A percentile compares a stretch with the other conserved stretches of the same genome.
These are phyloP conservation scores for Syngnathus scovelli DNA, from an alignment of 2,113 vertebrate species.

Conservation along the genomic window DNA sequence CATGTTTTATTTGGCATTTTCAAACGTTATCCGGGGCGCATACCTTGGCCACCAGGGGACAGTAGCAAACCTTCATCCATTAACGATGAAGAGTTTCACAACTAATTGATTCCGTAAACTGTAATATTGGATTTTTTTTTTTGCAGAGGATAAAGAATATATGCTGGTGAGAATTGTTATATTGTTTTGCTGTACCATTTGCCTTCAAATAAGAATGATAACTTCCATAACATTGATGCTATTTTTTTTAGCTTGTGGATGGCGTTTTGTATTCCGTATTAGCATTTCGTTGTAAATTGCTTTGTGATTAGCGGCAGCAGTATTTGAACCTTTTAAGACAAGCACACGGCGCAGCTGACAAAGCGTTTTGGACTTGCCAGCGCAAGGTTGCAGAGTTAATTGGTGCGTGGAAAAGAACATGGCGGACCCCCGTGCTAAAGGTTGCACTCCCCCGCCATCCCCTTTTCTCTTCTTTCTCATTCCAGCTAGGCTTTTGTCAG, in stretches of 20 bases:
- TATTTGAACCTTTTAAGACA: conserved; percentile 16
- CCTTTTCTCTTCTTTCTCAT: conserved; percentile 50
- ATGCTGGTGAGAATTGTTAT: too few species aligned
- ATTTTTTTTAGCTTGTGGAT: background rate
- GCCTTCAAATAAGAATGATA: background rate
- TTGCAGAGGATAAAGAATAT: too few species aligned
- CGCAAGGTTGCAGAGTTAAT: conserved; percentile 67
- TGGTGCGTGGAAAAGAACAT: conserved; percentile 46
- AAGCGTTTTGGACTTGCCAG: conserved; percentile 36
- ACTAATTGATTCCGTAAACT: too few species aligned
- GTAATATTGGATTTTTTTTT: background rate
- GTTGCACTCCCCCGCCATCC: conserved; percentile 38
- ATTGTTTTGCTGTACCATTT: too few species aligned
- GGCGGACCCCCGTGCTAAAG: conserved; percentile 47
- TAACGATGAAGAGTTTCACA: too few species aligned
- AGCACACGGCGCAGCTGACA: conserved; percentile 26
- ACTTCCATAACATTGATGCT: background rate
- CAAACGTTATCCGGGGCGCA: too few species aligned
- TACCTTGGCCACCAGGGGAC: too few species aligned
- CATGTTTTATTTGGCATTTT: too few species aligned
- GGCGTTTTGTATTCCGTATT: too few species aligned
- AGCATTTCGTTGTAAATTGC: background rate
- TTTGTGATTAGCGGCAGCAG: conserved; percentile 3
- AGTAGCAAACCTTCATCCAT: too few species aligned
- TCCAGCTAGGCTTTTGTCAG: conserved; percentile 62